A percentile compares a stretch with the other conserved stretches of the same genome.
Conservation (phyloP, 2,797 vertebrate genomes). For the Discoglossus pictus region DNA sequence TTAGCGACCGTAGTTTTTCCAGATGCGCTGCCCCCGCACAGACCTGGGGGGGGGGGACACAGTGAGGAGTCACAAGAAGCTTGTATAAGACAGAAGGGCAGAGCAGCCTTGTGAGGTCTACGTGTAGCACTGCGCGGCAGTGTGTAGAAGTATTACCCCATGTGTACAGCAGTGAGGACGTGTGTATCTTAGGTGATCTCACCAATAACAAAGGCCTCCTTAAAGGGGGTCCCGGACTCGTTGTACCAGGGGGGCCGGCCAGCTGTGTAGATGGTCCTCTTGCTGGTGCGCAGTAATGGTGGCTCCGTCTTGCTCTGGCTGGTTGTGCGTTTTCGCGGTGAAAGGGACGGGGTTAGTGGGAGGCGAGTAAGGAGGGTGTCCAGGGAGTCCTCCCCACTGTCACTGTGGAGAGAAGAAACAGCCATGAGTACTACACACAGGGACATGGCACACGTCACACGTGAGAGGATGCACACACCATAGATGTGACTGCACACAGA, state of each 20-base stretch:
- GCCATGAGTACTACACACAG: not conserved
- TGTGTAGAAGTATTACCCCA: no score
- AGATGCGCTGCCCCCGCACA: slow-evolving; percentile 87
- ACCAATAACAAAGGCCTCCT: slow-evolving; percentile 90
- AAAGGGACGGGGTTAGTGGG: slow-evolving; percentile 70
- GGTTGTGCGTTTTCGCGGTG: slow-evolving; percentile 74
- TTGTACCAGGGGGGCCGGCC: slow-evolving; percentile 89
- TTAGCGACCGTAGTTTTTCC: slow-evolving; percentile 91
- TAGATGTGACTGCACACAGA: not conserved
- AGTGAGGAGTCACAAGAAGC: not conserved
- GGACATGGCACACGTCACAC: no score
- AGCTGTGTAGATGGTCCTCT: slow-evolving; percentile 87
- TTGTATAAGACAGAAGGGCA: no score
- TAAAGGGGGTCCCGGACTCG: slow-evolving; percentile 86
- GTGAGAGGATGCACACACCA: not conserved
- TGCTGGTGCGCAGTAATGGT: slow-evolving; percentile 82
- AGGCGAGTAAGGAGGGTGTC: slow-evolving; percentile 68
- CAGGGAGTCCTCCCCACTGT: slow-evolving; percentile 73
- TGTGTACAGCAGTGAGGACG: no score
- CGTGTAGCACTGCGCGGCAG: not conserved
- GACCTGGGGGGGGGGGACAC: slow-evolving; percentile 61
- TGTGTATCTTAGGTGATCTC: no score
- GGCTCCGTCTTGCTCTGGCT: slow-evolving; percentile 83
- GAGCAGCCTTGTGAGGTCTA: not conserved
- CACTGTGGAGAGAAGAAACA: slow-evolving; percentile 51